phyloP scores from a whole-genome alignment of 2,113 vertebrate genomes.

The Lophotis ruficrista region DNA sequence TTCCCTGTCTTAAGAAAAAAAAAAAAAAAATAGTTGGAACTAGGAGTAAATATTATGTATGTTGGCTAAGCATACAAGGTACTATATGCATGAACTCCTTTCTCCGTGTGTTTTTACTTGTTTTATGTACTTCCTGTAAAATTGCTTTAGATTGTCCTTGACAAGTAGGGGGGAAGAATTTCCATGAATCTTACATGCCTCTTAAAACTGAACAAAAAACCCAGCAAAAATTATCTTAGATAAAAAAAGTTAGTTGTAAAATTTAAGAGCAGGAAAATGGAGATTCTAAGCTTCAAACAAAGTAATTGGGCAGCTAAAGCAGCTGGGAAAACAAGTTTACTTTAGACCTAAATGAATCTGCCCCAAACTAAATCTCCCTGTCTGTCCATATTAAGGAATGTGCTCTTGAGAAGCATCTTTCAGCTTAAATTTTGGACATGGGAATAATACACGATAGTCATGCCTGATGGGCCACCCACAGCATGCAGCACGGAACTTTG shows the following conservation, averaged over 20 bases:
- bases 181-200: neutral
- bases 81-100: neutral
- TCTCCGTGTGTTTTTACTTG: neutral
- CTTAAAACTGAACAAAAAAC: neutral
- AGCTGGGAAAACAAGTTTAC: neutral
- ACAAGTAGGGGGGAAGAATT: neutral
- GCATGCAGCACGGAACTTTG: neutral
- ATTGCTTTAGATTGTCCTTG: neutral
- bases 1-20: neutral
- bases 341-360: neutral
- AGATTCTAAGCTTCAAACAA: neutral
- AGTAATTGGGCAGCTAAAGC: neutral
- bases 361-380: neutral
- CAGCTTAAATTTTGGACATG: neutral
- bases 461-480: neutral
- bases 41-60: neutral
- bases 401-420: neutral
- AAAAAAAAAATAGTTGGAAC: neutral
- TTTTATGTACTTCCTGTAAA: neutral
- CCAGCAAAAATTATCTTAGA: neutral
- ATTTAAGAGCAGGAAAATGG: neutral
- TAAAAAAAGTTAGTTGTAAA: neutral
- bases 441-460: rapidly evolving
- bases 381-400: neutral
- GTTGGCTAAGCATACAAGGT: neutral